Base-by-base conservation (phyloP, 2,888 invertebrate species). In the Margaritifera margaritifera region DNA sequence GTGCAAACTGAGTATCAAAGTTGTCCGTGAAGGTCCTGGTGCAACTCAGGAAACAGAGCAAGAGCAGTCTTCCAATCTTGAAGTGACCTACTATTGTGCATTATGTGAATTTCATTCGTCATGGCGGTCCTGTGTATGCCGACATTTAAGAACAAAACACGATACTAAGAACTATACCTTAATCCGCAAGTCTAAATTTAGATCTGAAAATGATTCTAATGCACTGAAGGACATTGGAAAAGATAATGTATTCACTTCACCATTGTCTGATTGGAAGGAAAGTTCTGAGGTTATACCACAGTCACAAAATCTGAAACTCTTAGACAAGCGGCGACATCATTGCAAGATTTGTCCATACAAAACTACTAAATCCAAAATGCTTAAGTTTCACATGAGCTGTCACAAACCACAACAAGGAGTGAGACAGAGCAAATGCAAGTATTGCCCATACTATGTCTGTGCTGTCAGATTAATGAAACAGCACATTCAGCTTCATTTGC, bases 401-500 rank as follows among this genome's bases (percentile, higher is more conserved):
- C 95, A 96, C 88, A 92, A 93, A 64, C 93, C 94, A 20, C 89
- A 88, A 74, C 90, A 93, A 0, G 93, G 93, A 68, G 93, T 93
- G 69, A 93, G 94, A 59, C 92, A 93, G 79, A 94, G 93, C 86
- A 95, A 94, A 88, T 96, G 96, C 88, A 93, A 93, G 82, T 93
- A 93, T 84, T 96, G 96, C 86, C 94, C 94, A 0, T 96, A 92
- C 90, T 95, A 93, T 87, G 95, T 94, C 1, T 92, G 83, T 61
- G 84, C 86, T n/a, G 72, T 79, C 15, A 74, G 88, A 8, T 81
- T 88, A 82, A 91, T 95, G 50, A 90, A 92, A 65, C 93, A 93
- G 78, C 95, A 95, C 90, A 90, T 94, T 62, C 89, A 91, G 71
- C 88, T 94, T 22, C 94, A 94, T 68, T 22, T 66, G 42, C 66